Evolutionary conservation across 2,113 vertebrate species (phyloP), one percentile per base, ranked within the genome.

Genomic region (Marcusenius ussheri): DNA sequence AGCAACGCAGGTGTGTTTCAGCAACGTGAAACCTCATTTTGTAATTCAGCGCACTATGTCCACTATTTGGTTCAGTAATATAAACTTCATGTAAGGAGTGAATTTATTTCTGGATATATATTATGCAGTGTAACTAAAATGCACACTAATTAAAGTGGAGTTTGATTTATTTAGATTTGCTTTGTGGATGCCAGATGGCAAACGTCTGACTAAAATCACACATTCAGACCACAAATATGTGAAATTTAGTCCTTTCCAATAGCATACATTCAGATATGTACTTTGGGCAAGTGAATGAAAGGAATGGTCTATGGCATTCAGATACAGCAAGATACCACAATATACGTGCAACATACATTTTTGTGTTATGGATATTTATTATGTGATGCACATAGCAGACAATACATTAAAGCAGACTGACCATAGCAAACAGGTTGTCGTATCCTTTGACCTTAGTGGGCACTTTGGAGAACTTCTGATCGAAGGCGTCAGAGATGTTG

Each of bases 381-480:
- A 13, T 5, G 66, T 7, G 6, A 42, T 39, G 35, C 5, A 80
- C 13, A 39, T 42, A 11, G n/a, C 74, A 80, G 74, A 80, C 74
- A 21, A 0, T 80, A 39, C 15, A 80, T 80, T 80, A 80, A 42
- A 80, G 74, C 74, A 39, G 35, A 80, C 74, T 80, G 86, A 99
- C 98, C 98, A 99, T 99, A 53, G 98, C 98, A 74, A 98, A 99
- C 88, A 99, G 97, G 95, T 99, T 99, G 87, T 98, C 97, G 42
- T 99, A 99, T 84, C 98, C 98, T 91, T 97, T 97, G 89, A 99
- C 98, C 93, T 98, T 99, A n/a, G 98, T 99, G 51, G 98, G 98
- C 19, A 99, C 98, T 93, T 99, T 99, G 86, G 98, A 99, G 92
- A 99, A 99, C 93, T 99, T 99, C 95, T 99, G 98, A 93, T 99